A percentile compares a stretch with the other conserved stretches of the same genome.
Conservation (phyloP, 2,888 invertebrate genomes). For the Globia sparganii region DNA sequence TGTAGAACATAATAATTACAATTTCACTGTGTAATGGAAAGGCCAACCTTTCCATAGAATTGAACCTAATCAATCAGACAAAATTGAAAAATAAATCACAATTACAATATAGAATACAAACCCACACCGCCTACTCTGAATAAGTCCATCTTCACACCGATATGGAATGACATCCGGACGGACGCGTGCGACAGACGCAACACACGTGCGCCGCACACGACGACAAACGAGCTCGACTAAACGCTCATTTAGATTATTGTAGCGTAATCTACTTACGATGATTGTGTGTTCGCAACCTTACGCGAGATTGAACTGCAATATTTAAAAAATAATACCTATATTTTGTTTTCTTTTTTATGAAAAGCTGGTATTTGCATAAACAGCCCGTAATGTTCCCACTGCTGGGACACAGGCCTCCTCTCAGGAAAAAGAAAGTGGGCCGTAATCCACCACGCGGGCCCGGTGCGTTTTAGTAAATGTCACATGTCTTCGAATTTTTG, state of each 20-base stretch:
- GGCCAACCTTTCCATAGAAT: background rate
- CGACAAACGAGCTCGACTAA: constrained; percentile 83
- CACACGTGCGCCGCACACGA: constrained; percentile 85
- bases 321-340: background rate
- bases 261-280: constrained; percentile 82
- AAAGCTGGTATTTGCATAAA: background rate
- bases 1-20: background rate
- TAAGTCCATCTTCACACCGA: constrained; percentile 67
- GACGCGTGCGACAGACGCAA: constrained; percentile 71
- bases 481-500: too few species aligned
- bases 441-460: too few species aligned
- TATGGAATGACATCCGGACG: constrained; percentile 75
- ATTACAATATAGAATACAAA: constrained; percentile 50
- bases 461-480: too few species aligned
- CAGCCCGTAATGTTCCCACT: too few species aligned
- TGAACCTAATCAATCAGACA: constrained; percentile 17
- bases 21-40: background rate
- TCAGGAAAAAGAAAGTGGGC: too few species aligned
- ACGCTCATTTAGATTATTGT: constrained; percentile 83
- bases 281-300: constrained; percentile 74
- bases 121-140: constrained; percentile 59
- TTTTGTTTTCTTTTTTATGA: background rate
- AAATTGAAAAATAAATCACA: constrained; percentile 29
- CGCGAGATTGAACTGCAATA: constrained; percentile 63
- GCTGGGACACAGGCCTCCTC: too few species aligned